These are phyloP conservation scores for Dipus sagitta DNA, from an alignment of 2,797 vertebrate species.

Conservation along the genomic window DNA sequence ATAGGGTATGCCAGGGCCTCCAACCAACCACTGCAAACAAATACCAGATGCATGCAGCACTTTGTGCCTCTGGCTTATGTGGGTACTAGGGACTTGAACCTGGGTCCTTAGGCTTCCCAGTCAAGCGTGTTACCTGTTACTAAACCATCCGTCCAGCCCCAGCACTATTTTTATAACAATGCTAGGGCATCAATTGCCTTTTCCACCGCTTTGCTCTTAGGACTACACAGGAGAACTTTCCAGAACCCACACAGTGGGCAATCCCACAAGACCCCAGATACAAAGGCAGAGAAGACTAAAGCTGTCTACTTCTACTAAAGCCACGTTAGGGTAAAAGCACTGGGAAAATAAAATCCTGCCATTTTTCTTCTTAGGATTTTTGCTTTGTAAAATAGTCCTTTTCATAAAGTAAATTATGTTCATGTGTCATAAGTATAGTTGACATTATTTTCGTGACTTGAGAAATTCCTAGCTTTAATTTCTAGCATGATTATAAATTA, in stretches of 20 bases:
- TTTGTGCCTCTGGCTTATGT: too few species aligned
- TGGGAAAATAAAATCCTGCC: not conserved
- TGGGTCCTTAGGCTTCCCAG: too few species aligned
- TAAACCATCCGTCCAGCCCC: too few species aligned
- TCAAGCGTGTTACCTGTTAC: too few species aligned
- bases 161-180: not conserved
- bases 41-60: too few species aligned
- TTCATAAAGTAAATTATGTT: not conserved
- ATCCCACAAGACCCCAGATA: not conserved
- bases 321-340: not conserved
- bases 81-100: too few species aligned
- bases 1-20: too few species aligned
- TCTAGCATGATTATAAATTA: not conserved
- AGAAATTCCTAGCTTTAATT: not conserved
- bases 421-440: not conserved
- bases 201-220: not conserved
- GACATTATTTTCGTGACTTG: not conserved
- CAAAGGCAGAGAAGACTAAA: not conserved
- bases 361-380: not conserved
- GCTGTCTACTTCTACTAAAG: not conserved
- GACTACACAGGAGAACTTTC: not conserved
- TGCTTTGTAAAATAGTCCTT: not conserved
- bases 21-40: too few species aligned
- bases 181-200: conserved; percentile 7
- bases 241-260: not conserved